These are phyloP conservation scores for Cydia fagiglandana DNA, from an alignment of 1,140 invertebrate genomes.

Conservation along the genomic window DNA sequence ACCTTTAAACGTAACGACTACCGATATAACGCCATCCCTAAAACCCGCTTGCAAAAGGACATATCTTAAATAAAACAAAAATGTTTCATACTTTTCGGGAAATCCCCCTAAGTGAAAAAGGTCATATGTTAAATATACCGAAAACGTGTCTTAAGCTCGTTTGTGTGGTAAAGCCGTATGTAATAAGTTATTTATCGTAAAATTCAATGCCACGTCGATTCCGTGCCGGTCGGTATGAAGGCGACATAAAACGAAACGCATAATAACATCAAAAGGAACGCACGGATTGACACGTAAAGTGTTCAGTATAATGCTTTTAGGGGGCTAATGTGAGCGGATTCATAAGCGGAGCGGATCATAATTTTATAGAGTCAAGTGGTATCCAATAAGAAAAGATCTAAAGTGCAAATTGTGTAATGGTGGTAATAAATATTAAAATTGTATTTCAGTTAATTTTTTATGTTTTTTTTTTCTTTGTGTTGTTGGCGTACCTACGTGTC, in stretches of 20 bases:
- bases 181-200: constrained; percentile 61
- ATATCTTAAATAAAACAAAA: not conserved
- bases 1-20: constrained; percentile 2
- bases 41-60: not conserved
- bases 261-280: constrained; percentile 63
- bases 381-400: no score
- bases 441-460: no score
- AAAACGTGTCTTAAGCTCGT: not conserved
- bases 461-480: no score
- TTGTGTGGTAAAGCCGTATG: constrained; percentile 34
- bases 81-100: not conserved
- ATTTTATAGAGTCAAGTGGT: not conserved
- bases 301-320: constrained; percentile 50
- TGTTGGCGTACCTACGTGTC: no score
- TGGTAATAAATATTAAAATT: no score
- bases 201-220: constrained; percentile 69
- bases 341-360: constrained; percentile 15
- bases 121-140: not conserved
- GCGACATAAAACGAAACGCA: constrained; percentile 63
- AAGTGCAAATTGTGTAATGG: no score
- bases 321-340: constrained; percentile 38
- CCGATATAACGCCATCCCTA: not conserved
- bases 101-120: not conserved
- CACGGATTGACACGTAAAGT: constrained; percentile 61
- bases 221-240: constrained; percentile 60